A percentile compares a stretch with the other conserved stretches of the same genome.
Conservation (phyloP, 2,888 invertebrate genomes). For the Spialia ferax region DNA sequence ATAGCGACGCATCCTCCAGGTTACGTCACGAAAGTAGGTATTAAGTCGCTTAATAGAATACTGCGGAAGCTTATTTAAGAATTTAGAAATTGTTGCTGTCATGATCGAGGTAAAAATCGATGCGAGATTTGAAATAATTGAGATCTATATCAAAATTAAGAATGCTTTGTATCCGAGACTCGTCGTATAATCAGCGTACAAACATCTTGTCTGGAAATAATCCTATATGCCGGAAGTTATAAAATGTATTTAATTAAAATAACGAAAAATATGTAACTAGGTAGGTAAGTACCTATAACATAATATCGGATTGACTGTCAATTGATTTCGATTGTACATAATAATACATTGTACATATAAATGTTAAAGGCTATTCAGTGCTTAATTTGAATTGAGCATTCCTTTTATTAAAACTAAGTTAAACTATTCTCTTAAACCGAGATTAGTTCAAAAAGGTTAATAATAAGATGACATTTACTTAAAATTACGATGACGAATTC, state of each 20-base stretch:
- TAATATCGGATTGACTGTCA: no score
- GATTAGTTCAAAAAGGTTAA: neutral
- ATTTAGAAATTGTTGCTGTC: neutral
- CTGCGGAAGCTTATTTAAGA: neutral
- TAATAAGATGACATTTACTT: neutral
- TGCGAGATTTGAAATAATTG: constrained; percentile 20
- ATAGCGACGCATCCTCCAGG: no score
- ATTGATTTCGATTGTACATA: no score
- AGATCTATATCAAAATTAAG: constrained; percentile 24
- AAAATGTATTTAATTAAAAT: neutral
- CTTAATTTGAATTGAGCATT: no score
- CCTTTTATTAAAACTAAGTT: no score
- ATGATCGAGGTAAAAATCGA: neutral
- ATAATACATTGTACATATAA: no score
- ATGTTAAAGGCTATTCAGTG: no score
- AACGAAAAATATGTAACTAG: no score
- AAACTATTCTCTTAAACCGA: neutral
- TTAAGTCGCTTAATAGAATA: no score
- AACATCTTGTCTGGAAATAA: neutral
- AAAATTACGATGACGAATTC: neutral
- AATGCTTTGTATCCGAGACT: neutral
- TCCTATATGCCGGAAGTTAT: neutral
- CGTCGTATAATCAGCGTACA: constrained; percentile 1
- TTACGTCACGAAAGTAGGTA: no score
- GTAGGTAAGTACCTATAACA: no score